Evolutionary conservation across 2,888 invertebrate genomes (phyloP), one percentile per base, ranked within the genome.

Genomic region (Thysanoteuthis rhombus): DNA sequence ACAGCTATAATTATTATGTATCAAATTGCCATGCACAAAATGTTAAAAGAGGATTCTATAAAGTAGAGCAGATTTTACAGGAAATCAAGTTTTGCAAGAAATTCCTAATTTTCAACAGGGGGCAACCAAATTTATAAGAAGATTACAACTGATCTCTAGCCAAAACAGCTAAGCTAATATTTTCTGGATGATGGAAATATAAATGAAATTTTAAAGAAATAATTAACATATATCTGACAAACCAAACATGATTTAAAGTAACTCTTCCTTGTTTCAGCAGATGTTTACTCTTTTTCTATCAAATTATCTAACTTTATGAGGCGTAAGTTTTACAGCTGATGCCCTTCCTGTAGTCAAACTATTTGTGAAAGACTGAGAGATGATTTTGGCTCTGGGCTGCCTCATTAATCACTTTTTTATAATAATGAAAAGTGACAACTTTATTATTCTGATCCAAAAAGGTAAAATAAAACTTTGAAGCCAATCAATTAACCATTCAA

Each of bases 341-440:
- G n/a, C 75, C n/a, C n/a, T 75, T 75, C n/a, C 75, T 75, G n/a
- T n/a, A 75, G 75, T 16, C n/a, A 75, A 75, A 75, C 75, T 75
- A 75, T 75, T n/a, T 75, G n/a, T n/a, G 75, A 75, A 36, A 16
- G 75, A 75, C 36, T 75, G 75, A 75, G n/a, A 36, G 75, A 36
- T 16, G 75, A 10, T n/a, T 75, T 75, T 75, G 75, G 75, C 75
- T 75, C n/a, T 16, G n/a, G 1, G n/a, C 16, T 10, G 10, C 16
- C n/a, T 75, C 75, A 75, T 75, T 75, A 75, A 75, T 75, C 75
- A 75, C n/a, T 75, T 75, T n/a, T 75, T 75, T 75, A 75, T 75
- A n/a, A 75, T 12, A 75, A 12, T n/a, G n/a, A 75, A 75, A 36
- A 2, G 75, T 75, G 10, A n/a, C 75, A 75, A 75, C n/a, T 16